Evolutionary conservation across 2,888 invertebrate species (phyloP).

Genomic region (Theretra japonica): DNA sequence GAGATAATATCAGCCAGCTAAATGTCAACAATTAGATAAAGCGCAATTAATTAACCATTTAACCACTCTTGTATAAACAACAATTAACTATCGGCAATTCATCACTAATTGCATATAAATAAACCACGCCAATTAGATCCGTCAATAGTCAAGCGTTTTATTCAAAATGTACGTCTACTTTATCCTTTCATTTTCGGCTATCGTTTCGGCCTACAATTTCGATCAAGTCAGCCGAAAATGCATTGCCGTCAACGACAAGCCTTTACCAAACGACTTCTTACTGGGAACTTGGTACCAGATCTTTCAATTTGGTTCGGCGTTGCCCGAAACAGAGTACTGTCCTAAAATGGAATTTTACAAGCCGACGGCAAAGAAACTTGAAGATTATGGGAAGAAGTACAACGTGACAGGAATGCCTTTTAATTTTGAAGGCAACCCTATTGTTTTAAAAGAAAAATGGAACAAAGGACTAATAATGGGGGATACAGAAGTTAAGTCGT

Average conservation of each 20-base stretch:
- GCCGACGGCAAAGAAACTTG: constrained; percentile 33
- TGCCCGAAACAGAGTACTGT: constrained; percentile 31
- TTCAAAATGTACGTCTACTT: not conserved
- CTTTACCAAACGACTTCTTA: constrained; percentile 32
- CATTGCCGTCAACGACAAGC: constrained; percentile 30
- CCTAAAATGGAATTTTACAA: constrained; percentile 29
- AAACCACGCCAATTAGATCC: not conserved
- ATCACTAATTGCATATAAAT: constrained; percentile 3
- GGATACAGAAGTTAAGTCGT: constrained; percentile 33
- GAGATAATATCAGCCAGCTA: not conserved
- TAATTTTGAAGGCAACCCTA: constrained; percentile 28
- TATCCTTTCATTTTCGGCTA: not conserved
- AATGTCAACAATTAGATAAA: not conserved
- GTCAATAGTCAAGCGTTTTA: not conserved
- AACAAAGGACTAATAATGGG: constrained; percentile 30
- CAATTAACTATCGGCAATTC: not conserved
- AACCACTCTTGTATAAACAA: not conserved
- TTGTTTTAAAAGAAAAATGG: constrained; percentile 7
- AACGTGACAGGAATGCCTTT: constrained; percentile 29
- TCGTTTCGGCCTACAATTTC: constrained; percentile 15
- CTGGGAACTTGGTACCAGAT: constrained; percentile 39
- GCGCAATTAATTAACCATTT: not conserved
- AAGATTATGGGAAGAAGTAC: constrained; percentile 32
- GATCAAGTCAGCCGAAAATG: constrained; percentile 36
- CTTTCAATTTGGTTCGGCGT: constrained; percentile 30